These are phyloP conservation scores for Volucella zonaria DNA, from an alignment of 2,888 invertebrate species.

Conservation along the genomic window DNA sequence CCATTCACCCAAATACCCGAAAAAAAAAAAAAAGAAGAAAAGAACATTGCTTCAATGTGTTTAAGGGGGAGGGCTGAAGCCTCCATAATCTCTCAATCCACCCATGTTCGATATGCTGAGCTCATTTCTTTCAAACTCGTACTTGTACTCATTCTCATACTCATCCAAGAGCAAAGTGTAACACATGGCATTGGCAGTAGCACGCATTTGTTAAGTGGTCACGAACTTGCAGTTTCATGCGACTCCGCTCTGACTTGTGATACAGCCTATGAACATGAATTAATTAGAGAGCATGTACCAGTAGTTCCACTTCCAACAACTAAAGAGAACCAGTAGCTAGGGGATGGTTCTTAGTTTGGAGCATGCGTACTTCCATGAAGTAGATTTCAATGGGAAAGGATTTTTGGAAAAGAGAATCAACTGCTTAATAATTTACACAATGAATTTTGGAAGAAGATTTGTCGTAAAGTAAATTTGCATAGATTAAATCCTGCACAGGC, in stretches of 20 bases:
- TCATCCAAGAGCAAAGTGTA: not conserved
- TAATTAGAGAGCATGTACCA: slow-evolving; percentile 5
- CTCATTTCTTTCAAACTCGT: not conserved
- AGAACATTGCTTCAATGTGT: too few relatives aligned
- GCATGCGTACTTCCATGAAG: slow-evolving; percentile 5
- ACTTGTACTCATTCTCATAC: not conserved
- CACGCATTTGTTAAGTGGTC: slow-evolving; percentile 38
- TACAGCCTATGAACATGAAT: not conserved
- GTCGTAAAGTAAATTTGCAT: not conserved
- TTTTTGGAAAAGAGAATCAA: not conserved
- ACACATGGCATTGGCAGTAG: slow-evolving; percentile 4
- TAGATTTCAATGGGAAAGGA: not conserved
- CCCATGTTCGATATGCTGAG: too few relatives aligned
- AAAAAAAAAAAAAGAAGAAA: too few relatives aligned
- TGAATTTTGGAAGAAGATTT: not conserved
- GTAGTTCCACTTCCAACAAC: too few relatives aligned
- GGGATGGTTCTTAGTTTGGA: not conserved
- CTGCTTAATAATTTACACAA: not conserved
- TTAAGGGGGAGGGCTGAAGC: too few relatives aligned
- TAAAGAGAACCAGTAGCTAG: not conserved
- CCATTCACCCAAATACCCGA: too few relatives aligned
- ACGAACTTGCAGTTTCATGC: slow-evolving; percentile 17
- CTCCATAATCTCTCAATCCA: too few relatives aligned
- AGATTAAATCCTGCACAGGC: too few relatives aligned
- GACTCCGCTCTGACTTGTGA: not conserved